Percentiles rank a stretch among this genome's conserved stretches.
These are phyloP conservation scores for Apostichopus parvimensis DNA, from an alignment of 35 echinoderm and acorn worm species.

Conservation along the genomic window DNA sequence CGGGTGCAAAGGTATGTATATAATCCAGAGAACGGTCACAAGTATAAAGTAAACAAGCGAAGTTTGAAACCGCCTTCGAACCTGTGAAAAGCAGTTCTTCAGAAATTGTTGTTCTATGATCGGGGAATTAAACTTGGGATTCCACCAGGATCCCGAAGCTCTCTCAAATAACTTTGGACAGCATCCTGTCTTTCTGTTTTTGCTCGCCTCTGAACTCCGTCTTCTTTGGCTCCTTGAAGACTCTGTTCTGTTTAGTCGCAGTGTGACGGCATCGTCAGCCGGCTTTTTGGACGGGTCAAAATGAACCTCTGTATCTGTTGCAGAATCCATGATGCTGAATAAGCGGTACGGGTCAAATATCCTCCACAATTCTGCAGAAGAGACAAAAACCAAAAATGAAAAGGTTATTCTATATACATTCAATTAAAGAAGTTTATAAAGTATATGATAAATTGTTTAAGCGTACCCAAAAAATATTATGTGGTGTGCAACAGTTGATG, in stretches of 20 bases:
- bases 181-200: constrained; percentile 47
- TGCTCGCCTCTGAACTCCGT: constrained; percentile 77
- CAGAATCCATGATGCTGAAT: constrained; percentile 55
- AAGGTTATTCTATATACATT: too few relatives aligned
- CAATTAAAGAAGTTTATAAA: too few relatives aligned
- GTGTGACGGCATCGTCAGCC: constrained; percentile 75
- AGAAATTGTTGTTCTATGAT: constrained; percentile 91
- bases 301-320: constrained; percentile 74
- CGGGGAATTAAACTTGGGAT: constrained; percentile 89
- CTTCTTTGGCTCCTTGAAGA: constrained; percentile 53
- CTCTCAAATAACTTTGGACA: constrained; percentile 95
- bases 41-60: constrained; percentile 79
- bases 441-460: too few relatives aligned
- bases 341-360: too few relatives aligned
- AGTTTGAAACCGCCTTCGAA: constrained; percentile 79
- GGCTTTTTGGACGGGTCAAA: constrained; percentile 71
- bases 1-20: constrained; percentile 67
- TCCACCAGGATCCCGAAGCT: constrained; percentile 95
- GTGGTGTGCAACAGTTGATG: too few relatives aligned
- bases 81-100: constrained; percentile 72
- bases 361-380: background rate
- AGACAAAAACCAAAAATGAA: too few relatives aligned
- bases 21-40: constrained; percentile 81
- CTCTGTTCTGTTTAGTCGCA: constrained; percentile 38
- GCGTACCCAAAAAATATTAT: too few relatives aligned